phyloP scores from a whole-genome alignment of 2,888 invertebrate genomes.

The Drosophila siamana region DNA sequence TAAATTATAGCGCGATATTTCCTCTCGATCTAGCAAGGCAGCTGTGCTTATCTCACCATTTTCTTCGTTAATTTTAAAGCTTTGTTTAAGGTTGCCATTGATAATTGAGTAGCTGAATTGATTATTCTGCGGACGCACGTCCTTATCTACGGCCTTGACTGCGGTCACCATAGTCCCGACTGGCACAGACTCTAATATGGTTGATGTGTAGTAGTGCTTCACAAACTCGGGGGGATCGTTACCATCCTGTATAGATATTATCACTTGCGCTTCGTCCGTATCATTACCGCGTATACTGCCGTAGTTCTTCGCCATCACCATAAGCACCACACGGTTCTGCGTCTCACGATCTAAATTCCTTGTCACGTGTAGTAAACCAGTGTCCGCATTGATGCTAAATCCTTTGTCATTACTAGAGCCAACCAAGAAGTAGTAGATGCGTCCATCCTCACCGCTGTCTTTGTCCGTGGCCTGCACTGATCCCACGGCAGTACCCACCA shows the following conservation, averaged over 20 bases:
- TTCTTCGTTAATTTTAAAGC: conserved; percentile 95
- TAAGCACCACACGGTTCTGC: conserved; percentile 94
- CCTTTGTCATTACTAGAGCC: conserved; percentile 97
- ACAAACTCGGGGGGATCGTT: conserved; percentile 98
- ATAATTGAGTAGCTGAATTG: conserved; percentile 96
- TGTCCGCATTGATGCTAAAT: conserved; percentile 93
- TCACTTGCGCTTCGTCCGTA: conserved; percentile 97
- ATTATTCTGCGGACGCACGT: conserved; percentile 95
- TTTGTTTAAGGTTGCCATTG: conserved; percentile 92
- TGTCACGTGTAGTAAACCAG: conserved; percentile 93
- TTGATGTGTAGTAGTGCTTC: conserved; percentile 91
- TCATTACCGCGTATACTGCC: conserved; percentile 97
- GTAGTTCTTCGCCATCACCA: conserved; percentile 97
- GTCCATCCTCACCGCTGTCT: conserved; percentile 94
- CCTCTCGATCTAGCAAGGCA: conserved; percentile 92
- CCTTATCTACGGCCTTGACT: conserved; percentile 95
- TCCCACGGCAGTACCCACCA: conserved; percentile 93
- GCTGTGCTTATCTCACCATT: conserved; percentile 93
- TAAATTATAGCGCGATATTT: conserved; percentile 90
- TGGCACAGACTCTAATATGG: conserved; percentile 92
- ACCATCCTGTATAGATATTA: conserved; percentile 96
- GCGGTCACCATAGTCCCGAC: conserved; percentile 91
- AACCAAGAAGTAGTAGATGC: conserved; percentile 95
- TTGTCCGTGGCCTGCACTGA: conserved; percentile 95
- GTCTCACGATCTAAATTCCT: conserved; percentile 94